phyloP scores from a whole-genome alignment of 2,888 invertebrate species.

The Drosophila mimica region DNA sequence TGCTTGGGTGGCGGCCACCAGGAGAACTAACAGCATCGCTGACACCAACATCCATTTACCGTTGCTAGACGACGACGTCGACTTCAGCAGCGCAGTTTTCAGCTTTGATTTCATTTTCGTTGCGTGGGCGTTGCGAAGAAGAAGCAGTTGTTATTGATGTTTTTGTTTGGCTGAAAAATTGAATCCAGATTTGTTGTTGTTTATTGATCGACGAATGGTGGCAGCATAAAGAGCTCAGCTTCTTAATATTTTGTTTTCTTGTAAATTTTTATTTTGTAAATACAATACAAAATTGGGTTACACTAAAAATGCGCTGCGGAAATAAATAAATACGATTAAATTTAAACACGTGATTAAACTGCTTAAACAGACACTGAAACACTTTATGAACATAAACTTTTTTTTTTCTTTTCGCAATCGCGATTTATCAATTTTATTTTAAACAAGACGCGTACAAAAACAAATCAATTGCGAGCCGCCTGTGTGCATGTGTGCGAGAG shows the following conservation, averaged over 20 bases:
- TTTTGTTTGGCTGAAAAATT: conserved; percentile 17
- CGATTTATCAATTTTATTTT: conserved; percentile 57
- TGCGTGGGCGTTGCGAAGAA: conserved; percentile 33
- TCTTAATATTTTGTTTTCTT: conserved; percentile 20
- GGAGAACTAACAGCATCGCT: conserved; percentile 53
- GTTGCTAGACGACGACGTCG: conserved; percentile 47
- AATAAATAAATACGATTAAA: conserved; percentile 37
- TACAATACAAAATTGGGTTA: conserved; percentile 49
- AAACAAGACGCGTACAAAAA: conserved; percentile 58
- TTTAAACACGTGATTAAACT: conserved; percentile 45
- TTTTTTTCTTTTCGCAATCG: conserved; percentile 9
- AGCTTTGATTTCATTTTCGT: conserved; percentile 72
- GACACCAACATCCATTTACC: conserved; percentile 59
- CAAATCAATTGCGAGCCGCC: conserved; percentile 47
- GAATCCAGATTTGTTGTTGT: conserved; percentile 43
- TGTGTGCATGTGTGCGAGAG: conserved; percentile 22
- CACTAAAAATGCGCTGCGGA: conserved; percentile 42
- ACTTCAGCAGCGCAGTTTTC: conserved; percentile 53
- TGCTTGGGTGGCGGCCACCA: conserved; percentile 68
- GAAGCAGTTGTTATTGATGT: conserved; percentile 8
- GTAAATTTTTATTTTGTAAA: conserved; percentile 42
- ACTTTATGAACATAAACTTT: conserved; percentile 16
- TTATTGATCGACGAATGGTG: conserved; percentile 35
- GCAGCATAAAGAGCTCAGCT: conserved; percentile 40
- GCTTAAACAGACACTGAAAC: not conserved